Conservation (phyloP, 1,140 invertebrate genomes). For the Dryas iulia region DNA sequence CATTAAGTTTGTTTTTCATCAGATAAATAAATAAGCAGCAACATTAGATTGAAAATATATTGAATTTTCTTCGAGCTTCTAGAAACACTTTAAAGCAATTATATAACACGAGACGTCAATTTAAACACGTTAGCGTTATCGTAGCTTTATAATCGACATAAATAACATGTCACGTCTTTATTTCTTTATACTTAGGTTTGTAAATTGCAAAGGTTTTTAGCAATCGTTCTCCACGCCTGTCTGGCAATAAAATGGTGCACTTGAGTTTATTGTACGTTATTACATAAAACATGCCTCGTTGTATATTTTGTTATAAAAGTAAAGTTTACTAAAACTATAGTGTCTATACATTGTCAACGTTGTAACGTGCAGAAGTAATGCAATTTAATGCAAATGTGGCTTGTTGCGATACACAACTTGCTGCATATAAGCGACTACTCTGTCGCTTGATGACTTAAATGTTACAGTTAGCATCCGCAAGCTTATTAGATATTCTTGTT, state of each 20-base stretch:
- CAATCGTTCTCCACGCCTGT: background rate
- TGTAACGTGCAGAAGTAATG: conserved; percentile 27
- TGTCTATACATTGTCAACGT: background rate
- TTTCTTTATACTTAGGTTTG: background rate
- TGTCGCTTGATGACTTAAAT: background rate
- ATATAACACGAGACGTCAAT: conserved; percentile 18
- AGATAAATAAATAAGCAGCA: background rate
- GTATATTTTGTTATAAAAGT: background rate
- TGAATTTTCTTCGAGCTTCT: conserved; percentile 17
- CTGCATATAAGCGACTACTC: background rate
- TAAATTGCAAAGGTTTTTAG: conserved; percentile 5
- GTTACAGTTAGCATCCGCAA: too few species aligned
- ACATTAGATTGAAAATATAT: conserved; percentile 10
- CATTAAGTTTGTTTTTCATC: background rate
- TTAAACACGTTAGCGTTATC: conserved; percentile 16
- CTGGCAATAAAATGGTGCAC: conserved; percentile 6
- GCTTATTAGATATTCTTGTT: too few species aligned
- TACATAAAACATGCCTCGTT: background rate
- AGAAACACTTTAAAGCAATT: conserved; percentile 24
- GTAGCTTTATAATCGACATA: conserved; percentile 18
- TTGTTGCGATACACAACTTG: background rate
- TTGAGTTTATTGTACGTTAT: conserved; percentile 2
- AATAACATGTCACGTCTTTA: conserved; percentile 19
- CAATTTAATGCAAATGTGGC: conserved; percentile 64
- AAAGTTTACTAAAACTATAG: background rate